Conservation (phyloP, 2,113 vertebrate genomes). For the Jaculus jaculus region DNA sequence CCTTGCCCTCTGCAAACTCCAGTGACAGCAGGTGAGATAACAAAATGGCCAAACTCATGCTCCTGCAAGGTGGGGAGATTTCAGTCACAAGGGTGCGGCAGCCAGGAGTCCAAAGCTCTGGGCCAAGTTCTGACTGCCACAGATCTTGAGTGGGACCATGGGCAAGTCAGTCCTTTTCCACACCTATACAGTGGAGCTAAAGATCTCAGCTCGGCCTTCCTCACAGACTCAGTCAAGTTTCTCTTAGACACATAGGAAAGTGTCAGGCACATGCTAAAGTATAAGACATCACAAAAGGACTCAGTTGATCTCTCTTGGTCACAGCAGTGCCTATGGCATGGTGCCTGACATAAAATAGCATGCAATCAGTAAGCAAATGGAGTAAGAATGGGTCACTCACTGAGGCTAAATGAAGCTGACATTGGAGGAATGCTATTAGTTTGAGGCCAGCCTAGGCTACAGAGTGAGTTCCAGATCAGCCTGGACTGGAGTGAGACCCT, state of each 20-base stretch:
- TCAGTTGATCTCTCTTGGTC: not conserved
- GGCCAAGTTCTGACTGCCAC: not conserved
- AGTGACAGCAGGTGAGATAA: slow-evolving; percentile 87
- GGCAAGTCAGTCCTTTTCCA: not conserved
- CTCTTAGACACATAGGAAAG: not conserved
- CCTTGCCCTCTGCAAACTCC: slow-evolving; percentile 69
- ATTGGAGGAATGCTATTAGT: too few relatives aligned
- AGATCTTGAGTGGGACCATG: not conserved
- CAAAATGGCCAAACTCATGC: not conserved
- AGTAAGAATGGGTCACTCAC: not conserved
- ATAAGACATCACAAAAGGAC: not conserved
- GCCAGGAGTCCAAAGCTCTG: not conserved
- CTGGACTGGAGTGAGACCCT: too few relatives aligned
- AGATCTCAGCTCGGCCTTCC: not conserved
- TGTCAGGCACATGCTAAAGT: not conserved
- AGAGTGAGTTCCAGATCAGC: too few relatives aligned
- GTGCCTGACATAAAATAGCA: fast-evolving
- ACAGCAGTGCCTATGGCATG: fast-evolving
- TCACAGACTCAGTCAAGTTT: not conserved
- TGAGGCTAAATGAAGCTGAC: not conserved
- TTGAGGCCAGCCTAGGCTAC: too few relatives aligned
- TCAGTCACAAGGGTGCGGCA: not conserved
- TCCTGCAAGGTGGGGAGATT: not conserved
- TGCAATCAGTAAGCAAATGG: not conserved
- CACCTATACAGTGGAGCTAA: not conserved